Conservation (phyloP, 2,797 vertebrate genomes). For the Telmatherina bonti region DNA sequence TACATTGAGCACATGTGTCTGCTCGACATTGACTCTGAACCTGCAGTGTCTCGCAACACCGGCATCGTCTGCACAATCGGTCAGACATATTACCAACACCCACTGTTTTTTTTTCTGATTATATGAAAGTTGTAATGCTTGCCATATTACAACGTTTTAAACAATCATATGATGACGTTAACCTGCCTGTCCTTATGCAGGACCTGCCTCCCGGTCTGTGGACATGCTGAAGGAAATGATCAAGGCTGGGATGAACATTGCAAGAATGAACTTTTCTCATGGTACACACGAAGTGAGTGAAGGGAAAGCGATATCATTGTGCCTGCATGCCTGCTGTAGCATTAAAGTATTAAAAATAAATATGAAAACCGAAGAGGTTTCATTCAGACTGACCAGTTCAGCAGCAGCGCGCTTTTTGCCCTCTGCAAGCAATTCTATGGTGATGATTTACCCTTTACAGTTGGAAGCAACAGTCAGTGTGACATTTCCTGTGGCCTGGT, state of each 20-base stretch:
- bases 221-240: slow-evolving; percentile 95
- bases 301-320: not conserved
- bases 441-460: slow-evolving; percentile 51
- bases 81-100: slow-evolving; percentile 68
- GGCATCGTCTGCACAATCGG: slow-evolving; percentile 99
- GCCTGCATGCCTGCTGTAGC: not conserved
- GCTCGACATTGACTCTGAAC: slow-evolving; percentile 95
- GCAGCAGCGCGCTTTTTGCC: slow-evolving; percentile 15
- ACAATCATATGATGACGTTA: not conserved
- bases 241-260: slow-evolving; percentile 97
- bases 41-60: slow-evolving; percentile 93
- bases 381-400: slow-evolving; percentile 1
- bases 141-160: slow-evolving; percentile 14
- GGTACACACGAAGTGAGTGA: slow-evolving; percentile 93
- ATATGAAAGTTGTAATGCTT: slow-evolving; percentile 1
- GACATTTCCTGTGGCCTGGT: slow-evolving; percentile 62
- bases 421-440: slow-evolving; percentile 29
- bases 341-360: not conserved
- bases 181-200: slow-evolving; percentile 69
- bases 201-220: slow-evolving; percentile 93
- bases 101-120: not conserved
- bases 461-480: slow-evolving; percentile 34
- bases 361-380: not conserved
- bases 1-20: slow-evolving; percentile 96
- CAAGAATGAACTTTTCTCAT: slow-evolving; percentile 98